Evolutionary conservation across 92 coral and sea anemone genomes (phyloP), one percentile per base, ranked within the genome.

Genomic region (Desmophyllum pertusum): DNA sequence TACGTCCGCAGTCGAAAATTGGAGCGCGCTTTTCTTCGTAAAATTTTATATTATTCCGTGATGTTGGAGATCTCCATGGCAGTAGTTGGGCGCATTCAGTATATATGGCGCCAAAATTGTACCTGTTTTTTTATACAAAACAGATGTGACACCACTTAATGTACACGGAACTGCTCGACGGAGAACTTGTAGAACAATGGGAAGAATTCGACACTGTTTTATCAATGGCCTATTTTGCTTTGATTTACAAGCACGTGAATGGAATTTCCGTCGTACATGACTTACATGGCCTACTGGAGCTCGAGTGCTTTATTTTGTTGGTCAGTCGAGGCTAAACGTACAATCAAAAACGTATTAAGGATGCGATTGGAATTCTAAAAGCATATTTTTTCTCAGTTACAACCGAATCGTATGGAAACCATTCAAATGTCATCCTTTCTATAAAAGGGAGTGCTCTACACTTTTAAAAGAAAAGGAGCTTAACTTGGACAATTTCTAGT

Each of bases 91-190:
- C 33, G 25, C 42, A 43, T 33, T 67, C 73, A 37, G 45, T 33
- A 37, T 65, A 17, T 18, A 66, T 17, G 29, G 73, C 73, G 73
- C 73, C 45, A 3, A 36, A 67, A 15, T 36, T 67, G 5, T 10
- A 23, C 73, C 42, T 67, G 73, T 23, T 33, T 37, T 66, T 67
- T 67, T 37, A 67, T 19, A 38, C 73, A 19, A 67, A 37, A 67
- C 73, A 67, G 73, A 67, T 67, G 73, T 36, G 25, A 36, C 42
- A 36, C 42, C 11, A n/a, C 33, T 27, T 10, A 62, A 11, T 38
- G 3, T 67, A 67, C 10, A 19, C 27, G 42, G 73, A 67, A 67
- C 42, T 67, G 23, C 35, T 62, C 67, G 45, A 67, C 41, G 43
- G 25, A 66, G 10, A 66, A 67, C 42, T 67, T 67, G 45, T 10